Base-by-base conservation (phyloP, 2,888 invertebrate genomes). In the Megamerina dolium region DNA sequence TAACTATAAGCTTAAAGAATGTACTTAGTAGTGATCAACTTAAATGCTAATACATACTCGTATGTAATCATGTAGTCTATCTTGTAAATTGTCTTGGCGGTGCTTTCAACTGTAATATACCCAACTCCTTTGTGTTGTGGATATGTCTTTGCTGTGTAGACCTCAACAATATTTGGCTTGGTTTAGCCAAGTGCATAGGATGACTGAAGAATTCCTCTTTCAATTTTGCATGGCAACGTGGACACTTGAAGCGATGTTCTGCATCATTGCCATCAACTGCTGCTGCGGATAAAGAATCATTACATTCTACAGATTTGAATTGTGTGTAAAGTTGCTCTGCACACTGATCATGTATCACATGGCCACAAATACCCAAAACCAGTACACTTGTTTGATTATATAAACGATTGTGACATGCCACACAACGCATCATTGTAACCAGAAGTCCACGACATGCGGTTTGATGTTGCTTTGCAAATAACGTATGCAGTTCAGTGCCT, bases 401-500 rank as follows among this genome's bases (percentile, higher is more conserved):
- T 8, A 72, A 51, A 16, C 65, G 60, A 48, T 69, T 60, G 0
- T 66, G 63, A 27, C 72, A 72, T 18, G 65, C 47, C 17, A 64
- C 55, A 48, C 72, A 72, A 41, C 66, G 64, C 45, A 70, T 58
- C 37, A 61, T 64, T 36, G 68, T 66, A 16, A 71, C 61, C 60
- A 65, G 66, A 2, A 72, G 51, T 1, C 72, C 72, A n/a, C 66
- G 66, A 13, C 59, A 55, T 1, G 66, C 59, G 14, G 55, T 41
- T 12, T 46, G 55, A 10, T 60, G 60, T 4, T 61, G 60, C 32
- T 60, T 56, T 0, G 57, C 60, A 19, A 75, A 66, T 40, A 68
- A 54, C 40, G 73, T 72, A 60, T 85, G 85, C 38, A 87, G 74
- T 71, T 87, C 85, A 41, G 78, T 74, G 54, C 84, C 80, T 12